Conservation (phyloP, 2,113 vertebrate species). For the Actenoides hombroni region DNA sequence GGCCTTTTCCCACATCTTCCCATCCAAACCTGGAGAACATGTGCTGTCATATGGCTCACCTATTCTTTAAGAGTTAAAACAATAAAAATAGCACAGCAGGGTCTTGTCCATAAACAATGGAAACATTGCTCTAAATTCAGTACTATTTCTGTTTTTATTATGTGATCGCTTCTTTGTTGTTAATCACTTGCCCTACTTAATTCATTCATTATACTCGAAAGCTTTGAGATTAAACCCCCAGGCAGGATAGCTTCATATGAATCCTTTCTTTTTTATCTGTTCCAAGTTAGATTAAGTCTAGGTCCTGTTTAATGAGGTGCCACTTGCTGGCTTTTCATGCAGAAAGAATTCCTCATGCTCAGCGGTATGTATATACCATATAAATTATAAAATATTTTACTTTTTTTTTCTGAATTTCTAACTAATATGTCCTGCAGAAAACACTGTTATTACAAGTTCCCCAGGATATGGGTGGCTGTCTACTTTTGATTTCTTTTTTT, state of each 20-base stretch:
- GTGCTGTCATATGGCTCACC: background rate
- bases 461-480: constrained; percentile 63
- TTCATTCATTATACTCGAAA: constrained; percentile 77
- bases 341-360: constrained; percentile 75
- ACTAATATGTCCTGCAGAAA: constrained; percentile 74
- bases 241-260: constrained; percentile 75
- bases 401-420: constrained; percentile 66
- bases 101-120: constrained; percentile 68
- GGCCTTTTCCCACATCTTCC: constrained; percentile 3
- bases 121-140: constrained; percentile 69
- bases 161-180: constrained; percentile 74
- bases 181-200: constrained; percentile 80
- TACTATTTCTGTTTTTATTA: constrained; percentile 73
- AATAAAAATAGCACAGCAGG: constrained; percentile 46
- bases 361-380: constrained; percentile 74
- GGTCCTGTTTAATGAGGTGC: constrained; percentile 83
- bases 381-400: constrained; percentile 78
- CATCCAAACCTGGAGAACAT: constrained; percentile 6
- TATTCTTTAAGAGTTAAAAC: constrained; percentile 56
- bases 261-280: constrained; percentile 76
- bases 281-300: constrained; percentile 80
- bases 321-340: constrained; percentile 78
- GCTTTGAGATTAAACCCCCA: constrained; percentile 78
- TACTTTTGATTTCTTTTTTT: constrained; percentile 70
- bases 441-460: constrained; percentile 75